Evolutionary conservation across 2,888 invertebrate genomes (phyloP), one percentile per base, ranked within the genome.

Genomic region (Tethea ocularis): DNA sequence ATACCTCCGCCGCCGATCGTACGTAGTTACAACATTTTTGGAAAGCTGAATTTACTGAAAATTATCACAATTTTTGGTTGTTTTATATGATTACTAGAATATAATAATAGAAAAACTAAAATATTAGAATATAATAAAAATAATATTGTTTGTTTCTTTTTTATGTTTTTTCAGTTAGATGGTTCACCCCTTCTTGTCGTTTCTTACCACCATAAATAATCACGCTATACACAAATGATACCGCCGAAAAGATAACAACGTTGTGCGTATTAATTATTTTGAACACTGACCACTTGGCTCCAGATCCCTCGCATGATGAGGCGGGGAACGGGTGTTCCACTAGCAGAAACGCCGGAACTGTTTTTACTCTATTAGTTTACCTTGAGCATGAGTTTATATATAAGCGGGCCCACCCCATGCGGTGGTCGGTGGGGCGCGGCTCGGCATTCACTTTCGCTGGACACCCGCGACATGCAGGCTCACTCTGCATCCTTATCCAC

Each of bases 261-360:
- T 41, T n/a, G 20, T 20, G 54, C 22, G 54, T 17, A 15, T 54
- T 13, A 33, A 53, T 33, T 20, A 22, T 29, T 64, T 65, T 63
- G 80, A 73, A 68, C 86, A 94, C 94, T 94, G 89, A 94, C 94
- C 94, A 93, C 93, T 89, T 87, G 87, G 91, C 93, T 93, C 94
- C 93, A 88, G 91, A 89, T 93, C 94, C 94, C 93, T 93, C 90
- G 91, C 94, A 94, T 94, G 91, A 68, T 91, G 89, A 84, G 85
- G 87, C 84, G 87, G 88, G 88, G 87, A 80, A 81, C 81, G 83
- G 82, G 82, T 81, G 83, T 75, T 84, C 82, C 86, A 81, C 84
- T 70, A 81, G 84, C 83, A 83, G 77, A 83, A 80, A 76, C 84
- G 86, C 80, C 80, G 86, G 84, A 85, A 89, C 89, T 86, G 79